phyloP scores from a whole-genome alignment of 2,113 vertebrate species.

The Nyctibius bracteatus region DNA sequence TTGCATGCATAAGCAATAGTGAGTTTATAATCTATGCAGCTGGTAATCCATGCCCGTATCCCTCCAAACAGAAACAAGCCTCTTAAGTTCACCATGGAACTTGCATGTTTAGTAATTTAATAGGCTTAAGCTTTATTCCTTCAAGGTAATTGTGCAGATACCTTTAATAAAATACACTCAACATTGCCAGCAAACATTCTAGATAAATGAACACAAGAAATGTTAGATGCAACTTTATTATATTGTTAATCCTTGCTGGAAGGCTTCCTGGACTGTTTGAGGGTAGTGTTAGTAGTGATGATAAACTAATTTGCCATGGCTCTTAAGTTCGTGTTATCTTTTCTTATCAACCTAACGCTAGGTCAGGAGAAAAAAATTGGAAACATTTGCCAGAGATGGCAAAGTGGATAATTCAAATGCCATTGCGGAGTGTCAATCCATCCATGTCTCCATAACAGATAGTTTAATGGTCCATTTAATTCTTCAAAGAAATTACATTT shows the following conservation, averaged over 20 bases:
- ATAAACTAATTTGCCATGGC: conserved; percentile 70
- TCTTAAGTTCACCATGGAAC: conserved; percentile 43
- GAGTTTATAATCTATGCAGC: conserved; percentile 26
- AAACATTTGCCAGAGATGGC: conserved; percentile 54
- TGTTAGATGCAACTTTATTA: conserved; percentile 72
- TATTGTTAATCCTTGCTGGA: conserved; percentile 72
- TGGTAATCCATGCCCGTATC: conserved; percentile 6
- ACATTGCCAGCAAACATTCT: conserved; percentile 52
- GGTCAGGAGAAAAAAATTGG: conserved; percentile 40
- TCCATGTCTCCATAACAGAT: background rate
- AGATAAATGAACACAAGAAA: conserved; percentile 69
- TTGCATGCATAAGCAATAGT: conserved; percentile 49
- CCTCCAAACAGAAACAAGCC: conserved; percentile 25
- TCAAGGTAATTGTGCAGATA: conserved; percentile 64
- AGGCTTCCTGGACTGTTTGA: conserved; percentile 72
- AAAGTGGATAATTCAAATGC: conserved; percentile 33
- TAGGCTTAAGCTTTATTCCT: conserved; percentile 61
- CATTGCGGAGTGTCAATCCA: conserved; percentile 31
- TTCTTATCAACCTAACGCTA: conserved; percentile 69
- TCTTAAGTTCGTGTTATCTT: conserved; percentile 70
- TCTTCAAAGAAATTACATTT: conserved; percentile 54
- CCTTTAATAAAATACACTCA: conserved; percentile 57
- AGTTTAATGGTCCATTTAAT: conserved; percentile 52
- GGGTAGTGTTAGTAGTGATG: conserved; percentile 59
- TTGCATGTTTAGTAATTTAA: conserved; percentile 51